Evolutionary conservation across 1,140 invertebrate species (phyloP).

Genomic region (Brachionus calyciflorus): DNA sequence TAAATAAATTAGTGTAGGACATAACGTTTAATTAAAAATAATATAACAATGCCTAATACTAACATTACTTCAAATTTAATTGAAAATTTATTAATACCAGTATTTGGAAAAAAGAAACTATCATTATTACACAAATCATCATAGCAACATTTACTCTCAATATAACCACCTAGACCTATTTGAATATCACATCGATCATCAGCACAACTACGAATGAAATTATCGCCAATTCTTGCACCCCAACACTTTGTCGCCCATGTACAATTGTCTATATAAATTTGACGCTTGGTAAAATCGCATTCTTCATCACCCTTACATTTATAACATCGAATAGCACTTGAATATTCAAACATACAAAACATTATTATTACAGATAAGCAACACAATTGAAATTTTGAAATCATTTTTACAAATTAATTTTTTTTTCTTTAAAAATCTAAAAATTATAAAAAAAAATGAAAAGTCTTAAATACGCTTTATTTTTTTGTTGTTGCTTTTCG

Average conservation of each 20-base stretch:
- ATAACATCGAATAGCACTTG: constrained; percentile 36
- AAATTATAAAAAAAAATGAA: background rate
- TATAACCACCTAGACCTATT: constrained; percentile 35
- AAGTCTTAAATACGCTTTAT: too few relatives aligned
- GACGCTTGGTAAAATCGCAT: constrained; percentile 21
- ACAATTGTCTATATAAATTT: constrained; percentile 43
- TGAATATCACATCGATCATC: constrained; percentile 44
- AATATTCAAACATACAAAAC: background rate
- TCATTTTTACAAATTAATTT: constrained; percentile 38
- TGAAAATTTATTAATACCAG: constrained; percentile 5
- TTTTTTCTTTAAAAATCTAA: constrained; percentile 17
- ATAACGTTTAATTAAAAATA: too few relatives aligned
- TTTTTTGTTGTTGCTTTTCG: too few relatives aligned
- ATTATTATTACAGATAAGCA: background rate
- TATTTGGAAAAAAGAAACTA: constrained; percentile 34
- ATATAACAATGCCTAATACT: too few relatives aligned
- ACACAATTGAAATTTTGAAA: constrained; percentile 27
- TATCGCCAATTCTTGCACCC: constrained; percentile 39
- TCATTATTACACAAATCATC: constrained; percentile 40
- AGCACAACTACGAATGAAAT: constrained; percentile 43
- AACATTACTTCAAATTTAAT: constrained; percentile 6
- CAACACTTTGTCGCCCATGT: constrained; percentile 45
- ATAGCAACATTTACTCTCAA: constrained; percentile 46
- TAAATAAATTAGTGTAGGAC: too few relatives aligned
- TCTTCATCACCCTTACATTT: constrained; percentile 37